A percentile compares a stretch with the other conserved stretches of the same genome.
Evolutionary conservation across 2,888 invertebrate genomes (phyloP).

Genomic region (Erebia aethiops): DNA sequence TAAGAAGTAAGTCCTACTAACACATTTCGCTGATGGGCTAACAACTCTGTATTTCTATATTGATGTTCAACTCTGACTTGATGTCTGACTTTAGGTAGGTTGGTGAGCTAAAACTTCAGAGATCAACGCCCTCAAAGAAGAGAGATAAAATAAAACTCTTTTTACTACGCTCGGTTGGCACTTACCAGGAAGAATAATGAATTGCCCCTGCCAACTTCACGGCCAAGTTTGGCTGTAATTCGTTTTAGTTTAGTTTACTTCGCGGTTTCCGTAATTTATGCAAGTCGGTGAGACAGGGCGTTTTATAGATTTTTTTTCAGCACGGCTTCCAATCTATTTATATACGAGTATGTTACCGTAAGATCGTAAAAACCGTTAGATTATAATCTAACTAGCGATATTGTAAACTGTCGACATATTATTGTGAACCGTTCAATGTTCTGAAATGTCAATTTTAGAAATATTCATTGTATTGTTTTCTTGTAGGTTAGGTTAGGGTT

Average conservation of each 20-base stretch:
- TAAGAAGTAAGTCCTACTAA: neutral
- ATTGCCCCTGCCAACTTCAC: slow-evolving; percentile 20
- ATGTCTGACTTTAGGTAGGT: slow-evolving; percentile 4
- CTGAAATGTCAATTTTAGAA: no score
- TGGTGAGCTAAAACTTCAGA: slow-evolving; percentile 11
- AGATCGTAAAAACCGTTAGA: no score
- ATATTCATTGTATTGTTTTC: no score
- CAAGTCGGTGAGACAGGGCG: neutral
- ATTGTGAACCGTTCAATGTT: no score
- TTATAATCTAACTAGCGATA: no score
- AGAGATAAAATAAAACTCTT: slow-evolving; percentile 23
- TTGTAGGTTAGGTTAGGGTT: no score
- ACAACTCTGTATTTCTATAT: neutral
- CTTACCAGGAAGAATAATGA: slow-evolving; percentile 27
- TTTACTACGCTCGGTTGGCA: slow-evolving; percentile 25
- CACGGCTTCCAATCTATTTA: neutral
- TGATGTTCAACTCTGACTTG: neutral
- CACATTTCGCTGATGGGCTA: neutral
- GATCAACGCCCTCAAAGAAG: slow-evolving; percentile 16
- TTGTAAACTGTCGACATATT: no score
- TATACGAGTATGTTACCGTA: no score
- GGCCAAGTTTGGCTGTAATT: slow-evolving; percentile 22
- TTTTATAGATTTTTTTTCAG: neutral
- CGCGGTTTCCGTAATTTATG: slow-evolving; percentile 23
- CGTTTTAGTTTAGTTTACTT: slow-evolving; percentile 26